These are phyloP conservation scores for Phoeniculus purpureus DNA, from an alignment of 2,797 vertebrate species.

Conservation along the genomic window DNA sequence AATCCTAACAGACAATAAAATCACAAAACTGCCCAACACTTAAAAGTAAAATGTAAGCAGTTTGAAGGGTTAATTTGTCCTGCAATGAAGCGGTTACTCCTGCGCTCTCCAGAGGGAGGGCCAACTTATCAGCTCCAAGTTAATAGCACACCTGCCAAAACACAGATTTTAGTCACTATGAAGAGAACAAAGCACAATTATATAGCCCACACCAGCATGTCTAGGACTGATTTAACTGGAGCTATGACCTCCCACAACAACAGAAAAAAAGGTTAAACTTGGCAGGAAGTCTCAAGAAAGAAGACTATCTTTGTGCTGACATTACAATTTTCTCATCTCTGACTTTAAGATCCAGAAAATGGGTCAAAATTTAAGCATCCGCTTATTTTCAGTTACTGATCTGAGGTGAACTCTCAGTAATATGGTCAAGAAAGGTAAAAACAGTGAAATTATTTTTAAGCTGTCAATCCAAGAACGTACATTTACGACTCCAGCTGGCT, in stretches of 20 bases:
- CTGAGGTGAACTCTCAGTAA: not conserved
- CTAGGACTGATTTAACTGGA: conserved; percentile 44
- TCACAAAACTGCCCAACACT: not conserved
- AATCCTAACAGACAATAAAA: not conserved
- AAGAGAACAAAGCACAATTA: conserved; percentile 73
- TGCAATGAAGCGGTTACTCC: conserved; percentile 50
- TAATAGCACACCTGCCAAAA: conserved; percentile 74
- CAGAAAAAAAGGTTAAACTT: conserved; percentile 10
- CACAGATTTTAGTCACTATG: conserved; percentile 53
- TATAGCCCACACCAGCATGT: conserved; percentile 51
- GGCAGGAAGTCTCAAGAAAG: not conserved
- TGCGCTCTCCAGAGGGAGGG: conserved; percentile 30
- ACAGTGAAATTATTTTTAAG: not conserved
- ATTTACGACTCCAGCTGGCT: not conserved
- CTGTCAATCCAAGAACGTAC: not conserved
- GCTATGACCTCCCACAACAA: not conserved
- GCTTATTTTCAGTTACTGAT: not conserved
- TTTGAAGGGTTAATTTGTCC: conserved; percentile 20
- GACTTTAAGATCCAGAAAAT: not conserved
- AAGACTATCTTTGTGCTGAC: conserved; percentile 15
- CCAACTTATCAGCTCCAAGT: conserved; percentile 64
- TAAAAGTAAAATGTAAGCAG: not conserved
- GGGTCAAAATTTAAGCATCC: not conserved
- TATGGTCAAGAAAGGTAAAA: not conserved
- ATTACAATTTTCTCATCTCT: not conserved